phyloP scores from a whole-genome alignment of 2,888 invertebrate species.

The Salticus scenicus region DNA sequence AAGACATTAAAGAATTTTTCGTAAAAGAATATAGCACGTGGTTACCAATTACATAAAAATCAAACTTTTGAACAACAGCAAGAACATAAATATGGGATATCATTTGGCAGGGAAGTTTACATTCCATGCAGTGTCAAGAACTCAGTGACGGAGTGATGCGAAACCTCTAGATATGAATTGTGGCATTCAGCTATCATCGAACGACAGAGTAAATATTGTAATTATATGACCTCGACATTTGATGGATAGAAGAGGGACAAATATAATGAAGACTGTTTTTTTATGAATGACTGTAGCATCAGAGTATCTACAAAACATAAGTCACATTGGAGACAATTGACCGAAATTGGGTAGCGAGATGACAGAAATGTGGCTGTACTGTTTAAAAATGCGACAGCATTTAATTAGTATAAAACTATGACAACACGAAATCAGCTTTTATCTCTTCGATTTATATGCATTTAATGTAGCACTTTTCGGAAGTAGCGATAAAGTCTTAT shows the following conservation, averaged over 20 bases:
- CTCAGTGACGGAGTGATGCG: neutral
- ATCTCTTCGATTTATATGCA: too few species aligned
- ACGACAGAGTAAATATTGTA: constrained; percentile 15
- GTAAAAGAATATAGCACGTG: too few species aligned
- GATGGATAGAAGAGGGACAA: neutral
- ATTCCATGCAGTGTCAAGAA: neutral
- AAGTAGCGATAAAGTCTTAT: too few species aligned
- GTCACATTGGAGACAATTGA: neutral
- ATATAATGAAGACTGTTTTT: neutral
- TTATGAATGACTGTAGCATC: neutral
- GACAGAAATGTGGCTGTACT: too few species aligned
- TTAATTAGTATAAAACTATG: too few species aligned
- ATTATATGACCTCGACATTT: constrained; percentile 4
- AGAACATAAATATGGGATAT: too few species aligned
- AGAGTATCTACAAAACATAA: neutral
- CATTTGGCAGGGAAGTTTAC: neutral
- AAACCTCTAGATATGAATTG: neutral
- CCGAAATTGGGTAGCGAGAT: neutral
- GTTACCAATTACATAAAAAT: too few species aligned
- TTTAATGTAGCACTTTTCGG: too few species aligned
- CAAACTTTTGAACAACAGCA: too few species aligned
- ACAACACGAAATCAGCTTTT: too few species aligned
- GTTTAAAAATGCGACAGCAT: neutral
- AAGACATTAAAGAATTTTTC: too few species aligned
- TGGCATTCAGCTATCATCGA: neutral